These are phyloP conservation scores for Sebastes flavidus DNA, from an alignment of 2,797 vertebrate species.

Conservation along the genomic window DNA sequence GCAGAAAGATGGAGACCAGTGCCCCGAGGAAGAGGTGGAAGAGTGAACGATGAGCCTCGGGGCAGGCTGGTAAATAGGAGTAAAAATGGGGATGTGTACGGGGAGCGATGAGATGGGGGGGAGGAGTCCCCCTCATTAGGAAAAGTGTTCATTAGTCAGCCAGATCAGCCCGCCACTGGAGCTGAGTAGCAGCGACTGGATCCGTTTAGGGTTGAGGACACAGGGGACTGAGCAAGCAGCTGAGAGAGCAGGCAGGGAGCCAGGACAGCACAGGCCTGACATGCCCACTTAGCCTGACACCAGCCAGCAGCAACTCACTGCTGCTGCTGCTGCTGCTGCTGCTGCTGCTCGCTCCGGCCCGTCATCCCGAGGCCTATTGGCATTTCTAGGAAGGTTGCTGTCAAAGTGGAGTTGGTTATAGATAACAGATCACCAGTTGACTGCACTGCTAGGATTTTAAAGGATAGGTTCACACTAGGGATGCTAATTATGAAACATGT, in stretches of 20 bases:
- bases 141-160: slow-evolving; percentile 73
- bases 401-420: slow-evolving; percentile 21
- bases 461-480: not conserved
- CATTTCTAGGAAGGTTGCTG: slow-evolving; percentile 23
- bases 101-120: slow-evolving; percentile 21
- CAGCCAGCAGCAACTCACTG: slow-evolving; percentile 61
- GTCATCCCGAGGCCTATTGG: slow-evolving; percentile 31
- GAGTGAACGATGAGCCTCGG: slow-evolving; percentile 5
- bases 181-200: slow-evolving; percentile 75
- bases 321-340: slow-evolving; percentile 40
- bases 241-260: slow-evolving; percentile 77
- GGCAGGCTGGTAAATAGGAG: slow-evolving; percentile 22
- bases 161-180: slow-evolving; percentile 61
- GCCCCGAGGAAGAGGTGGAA: slow-evolving; percentile 34
- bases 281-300: slow-evolving; percentile 75
- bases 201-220: slow-evolving; percentile 75
- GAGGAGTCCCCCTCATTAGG: slow-evolving; percentile 58
- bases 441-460: not conserved
- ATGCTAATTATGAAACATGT: too few species aligned
- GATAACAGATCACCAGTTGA: slow-evolving; percentile 12
- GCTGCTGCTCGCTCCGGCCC: slow-evolving; percentile 32
- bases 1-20: slow-evolving; percentile 52
- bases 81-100: slow-evolving; percentile 15
- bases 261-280: slow-evolving; percentile 72
- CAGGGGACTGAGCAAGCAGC: slow-evolving; percentile 74